Base-by-base conservation (phyloP, 2,113 vertebrate genomes). In the Rhineura floridana region DNA sequence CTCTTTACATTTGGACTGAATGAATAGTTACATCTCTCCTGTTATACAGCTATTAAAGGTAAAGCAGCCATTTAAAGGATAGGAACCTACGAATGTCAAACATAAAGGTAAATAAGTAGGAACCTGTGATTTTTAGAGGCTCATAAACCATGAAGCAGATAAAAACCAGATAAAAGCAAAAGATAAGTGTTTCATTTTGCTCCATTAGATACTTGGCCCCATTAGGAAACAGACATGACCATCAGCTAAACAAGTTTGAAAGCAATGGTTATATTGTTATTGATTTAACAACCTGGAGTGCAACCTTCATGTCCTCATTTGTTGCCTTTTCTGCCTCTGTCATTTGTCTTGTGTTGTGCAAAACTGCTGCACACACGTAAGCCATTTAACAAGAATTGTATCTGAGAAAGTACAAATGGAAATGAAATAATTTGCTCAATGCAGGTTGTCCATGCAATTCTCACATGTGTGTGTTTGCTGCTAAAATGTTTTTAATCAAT, bases 221-320 rank as follows among this genome's bases (percentile, higher is more conserved):
- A 89, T 85, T 70, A 80, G 30, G 55, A 85, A 85, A 59, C 36
- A 84, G 76, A 85, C 19, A 36, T 48, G 30, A 62, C 39, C 76
- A 48, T 79, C 72, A 87, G 50, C 77, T 81, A 81, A 87, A 42
- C 85, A 52, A 25, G 17, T 81, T 79, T 87, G 85, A 87, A 44
- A 87, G 65, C 19, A n/a, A 33, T 33, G 13, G 48, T 48, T 70
- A 81, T 59, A n/a, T 19, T 70, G 76, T 80, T 81, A 81, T 81
- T 81, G 85, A 81, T 87, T 70, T 87, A 81, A 39, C 46, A 72
- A 42, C 46, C 63, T 81, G 25, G 46, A 81, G 48, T 70, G 36
- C 77, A 72, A 46, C 59, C 44, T 2, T 77, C 44, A 52, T 55
- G 65, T 48, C 65, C 39, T 85, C 76, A 39, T 30, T 62, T 73